Base-by-base conservation (phyloP, 1,140 invertebrate species). In the Scaptomyza montana region DNA sequence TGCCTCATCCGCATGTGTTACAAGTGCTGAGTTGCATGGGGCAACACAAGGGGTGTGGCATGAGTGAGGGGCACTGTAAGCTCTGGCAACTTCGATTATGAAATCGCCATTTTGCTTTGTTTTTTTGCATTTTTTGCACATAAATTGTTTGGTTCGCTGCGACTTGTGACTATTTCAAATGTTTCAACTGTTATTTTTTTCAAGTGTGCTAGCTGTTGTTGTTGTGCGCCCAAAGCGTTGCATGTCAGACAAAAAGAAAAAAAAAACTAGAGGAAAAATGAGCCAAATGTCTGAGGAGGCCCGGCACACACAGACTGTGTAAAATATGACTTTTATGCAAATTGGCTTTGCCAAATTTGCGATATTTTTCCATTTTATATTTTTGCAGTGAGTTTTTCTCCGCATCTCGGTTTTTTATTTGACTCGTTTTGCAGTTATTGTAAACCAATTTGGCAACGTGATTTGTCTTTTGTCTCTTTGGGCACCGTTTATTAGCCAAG, bases 251-350 rank as follows among this genome's bases (percentile, higher is more conserved):
- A n/a, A n/a, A n/a, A n/a, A n/a, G n/a, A n/a, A n/a, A n/a, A n/a
- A n/a, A n/a, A n/a, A n/a, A n/a, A n/a, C n/a, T n/a, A n/a, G n/a
- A n/a, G n/a, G n/a, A n/a, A n/a, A n/a, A n/a, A n/a, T n/a, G n/a
- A n/a, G n/a, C n/a, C n/a, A n/a, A n/a, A n/a, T n/a, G 67, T 69
- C 51, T 73, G 6, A 7, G 69, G 43, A 81, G 80, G 78, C 74
- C 12, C 49, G 80, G 76, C 75, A 36, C 33, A 8, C 0, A 9
- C 33, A 36, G 7, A 36, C 53, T 8, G n/a, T 2, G 57, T 73
- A 85, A 87, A 36, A 36, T 89, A 82, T 87, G 82, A 87, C 76
- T 87, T 89, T 87, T 87, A 87, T 87, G 82, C 84, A 87, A 87
- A 87, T 87, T 82, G 76, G 76, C 84, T 82, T 81, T 70, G 9